Base-by-base conservation (phyloP, 2,113 vertebrate genomes). In the Zingel zingel region DNA sequence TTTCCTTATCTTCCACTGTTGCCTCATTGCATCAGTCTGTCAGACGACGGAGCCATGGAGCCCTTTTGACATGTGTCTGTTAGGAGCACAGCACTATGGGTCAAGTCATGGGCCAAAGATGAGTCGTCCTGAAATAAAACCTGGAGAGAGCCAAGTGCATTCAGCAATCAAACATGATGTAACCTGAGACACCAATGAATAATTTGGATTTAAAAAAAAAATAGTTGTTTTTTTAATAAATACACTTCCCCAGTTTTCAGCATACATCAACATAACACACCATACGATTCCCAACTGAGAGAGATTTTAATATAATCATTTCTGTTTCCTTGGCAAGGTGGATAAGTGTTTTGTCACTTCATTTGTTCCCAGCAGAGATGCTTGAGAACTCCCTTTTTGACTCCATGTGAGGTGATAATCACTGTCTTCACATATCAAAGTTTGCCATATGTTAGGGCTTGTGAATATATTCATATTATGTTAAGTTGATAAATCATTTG, bases 1-100 rank as follows among this genome's bases (percentile, higher is more conserved):
- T 82, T 53, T 65, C 70, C 82, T 85, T 89, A 87, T 84, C 88
- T 71, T 64, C 51, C 23, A 10, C 53, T 13, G 48, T 79, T 81
- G 3, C 74, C 70, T 57, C 57, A 54, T 79, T 81, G 76, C 87
- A 81, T 86, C 87, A 72, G 65, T 63, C 70, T 81, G 81, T 65
- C 63, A 27, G 77, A 54, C 33, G 7, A 53, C 70, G 27, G 1
- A 70, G 81, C 75, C 50, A 48, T 5, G 73, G 51, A 64, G 81
- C 82, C 77, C 54, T 82, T 78, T 58, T 83, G 81, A 85, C 78
- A 79, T n/a, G 12, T 72, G 77, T 72, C 87, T 13, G 36, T 76
- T 65, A 69, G 51, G 51, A 66, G 51, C 69, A 33, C 59, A 6
- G 79, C 59, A 59, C 72, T 87, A 21, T 75, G 79, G 84, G 84